Base-by-base conservation (phyloP, 2,888 invertebrate species). In the Ceratothoa steindachneri region DNA sequence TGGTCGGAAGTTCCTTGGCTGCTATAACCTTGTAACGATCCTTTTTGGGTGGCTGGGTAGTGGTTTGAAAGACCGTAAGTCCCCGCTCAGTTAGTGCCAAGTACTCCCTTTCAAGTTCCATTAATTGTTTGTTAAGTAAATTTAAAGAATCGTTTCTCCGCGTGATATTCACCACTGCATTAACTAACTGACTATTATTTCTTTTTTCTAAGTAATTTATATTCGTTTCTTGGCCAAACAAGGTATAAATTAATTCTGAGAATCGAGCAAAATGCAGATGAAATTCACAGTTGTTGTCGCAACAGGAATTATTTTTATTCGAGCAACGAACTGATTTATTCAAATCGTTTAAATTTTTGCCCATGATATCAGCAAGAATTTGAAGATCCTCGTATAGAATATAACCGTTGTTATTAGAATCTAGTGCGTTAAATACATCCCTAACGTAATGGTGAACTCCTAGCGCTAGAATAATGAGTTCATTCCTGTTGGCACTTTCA, bases 361-460 rank as follows among this genome's bases (percentile, higher is more conserved):
- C 72, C 22, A 80, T 52, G 5, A 80, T 72, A 60, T 72, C 69
- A 41, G 74, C 77, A 15, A 80, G 65, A 9, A 68, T 64, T 9
- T 72, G 30, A 15, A 77, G 64, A 28, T 80, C 77, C 65, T 77
- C 74, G 15, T 69, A 30, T 15, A 27, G 55, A 9, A 80, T 70
- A 30, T 52, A 67, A n/a, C 80, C 74, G 3, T n/a, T 30, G 22
- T 66, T 65, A n/a, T 67, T 15, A 28, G 29, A 53, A 67, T 77
- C 80, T 24, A 80, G 68, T 28, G 69, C 53, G 27, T 69, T n/a
- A 30, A 77, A 80, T 28, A 80, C 77, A 30, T 74, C 73, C 64
- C 72, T 72, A 19, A 80, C 70, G 51, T 80, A 80, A 30, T 77
- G 74, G 24, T 77, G 74, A 30, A 80, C 64, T 28, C 80, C 77